Base-by-base conservation (phyloP, 2,113 vertebrate genomes). In the Mugil cephalus region DNA sequence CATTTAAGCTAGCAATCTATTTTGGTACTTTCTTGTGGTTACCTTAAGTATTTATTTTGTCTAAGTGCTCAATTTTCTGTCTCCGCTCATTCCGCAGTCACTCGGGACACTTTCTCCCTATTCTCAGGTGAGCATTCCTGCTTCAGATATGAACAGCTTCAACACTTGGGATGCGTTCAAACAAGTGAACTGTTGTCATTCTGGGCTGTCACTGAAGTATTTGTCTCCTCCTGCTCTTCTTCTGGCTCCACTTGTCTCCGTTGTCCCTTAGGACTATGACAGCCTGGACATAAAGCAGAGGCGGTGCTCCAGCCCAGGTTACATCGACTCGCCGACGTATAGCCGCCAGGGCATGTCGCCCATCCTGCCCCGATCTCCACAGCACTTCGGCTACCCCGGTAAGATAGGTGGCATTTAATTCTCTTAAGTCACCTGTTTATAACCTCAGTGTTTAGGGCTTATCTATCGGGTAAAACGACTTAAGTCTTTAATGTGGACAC, bases 381-480 rank as follows among this genome's bases (percentile, higher is more conserved):
- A 98, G 88, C 96, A 96, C 77, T 98, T 96, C 79, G 97, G 95
- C 85, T 95, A 95, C 91, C 95, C 96, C 68, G 98, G 98, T 99
- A 93, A 93, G 92, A 90, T 47, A 34, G 8, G 14, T 18, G 55
- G 11, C n/a, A 10, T 19, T 55, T 34, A 40, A 34, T 45, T 8
- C 14, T 8, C n/a, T n/a, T n/a, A n/a, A 13, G 38, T 18, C 9
- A 6, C 47, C 56, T 60, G 35, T 42, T 54, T 10, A 24, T 48
- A 17, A 13, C 4, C 6, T 21, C 39, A 50, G 17, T 50, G 47
- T 50, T 21, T 50, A 50, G 47, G 24, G 24, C 24, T 30, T 30
- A 30, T 30, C 24, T 5, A 30, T 30, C 24, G 24, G 24, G 24
- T 30, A 5, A 30, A 30, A 30, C 24, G 5, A 30, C 24, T 30